Conservation (phyloP, 1,140 invertebrate genomes). For the Paralvinella palmiformis region DNA sequence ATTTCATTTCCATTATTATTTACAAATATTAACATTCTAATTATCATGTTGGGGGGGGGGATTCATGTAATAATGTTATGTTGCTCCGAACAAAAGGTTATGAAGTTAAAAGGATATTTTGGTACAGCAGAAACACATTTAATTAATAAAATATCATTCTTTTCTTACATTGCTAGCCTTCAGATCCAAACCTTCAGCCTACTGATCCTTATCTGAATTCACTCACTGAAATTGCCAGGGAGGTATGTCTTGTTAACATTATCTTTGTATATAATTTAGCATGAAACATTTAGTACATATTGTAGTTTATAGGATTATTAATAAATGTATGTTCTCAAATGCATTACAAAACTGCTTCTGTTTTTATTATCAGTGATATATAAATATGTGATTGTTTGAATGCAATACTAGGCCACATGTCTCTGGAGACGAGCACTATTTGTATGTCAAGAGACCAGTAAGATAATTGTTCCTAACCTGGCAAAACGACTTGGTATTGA, state of each 20-base stretch:
- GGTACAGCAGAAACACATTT: not conserved
- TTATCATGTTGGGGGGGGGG: too few relatives aligned
- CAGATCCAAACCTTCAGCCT: constrained; percentile 1
- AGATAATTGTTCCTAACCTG: constrained; percentile 32
- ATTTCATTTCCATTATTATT: too few relatives aligned
- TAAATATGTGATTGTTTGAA: not conserved
- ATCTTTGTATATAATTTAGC: not conserved
- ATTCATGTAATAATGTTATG: not conserved
- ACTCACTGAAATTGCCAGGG: constrained; percentile 31
- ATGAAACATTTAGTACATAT: not conserved
- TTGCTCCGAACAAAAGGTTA: not conserved
- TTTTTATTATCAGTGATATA: not conserved
- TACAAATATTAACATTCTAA: too few relatives aligned
- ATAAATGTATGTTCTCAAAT: not conserved
- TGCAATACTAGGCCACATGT: constrained; percentile 37
- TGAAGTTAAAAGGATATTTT: not conserved
- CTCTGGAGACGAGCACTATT: constrained; percentile 41
- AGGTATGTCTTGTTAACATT: constrained; percentile 27
- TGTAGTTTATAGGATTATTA: not conserved
- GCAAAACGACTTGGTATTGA: constrained; percentile 40
- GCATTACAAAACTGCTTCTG: not conserved
- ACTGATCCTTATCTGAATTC: constrained; percentile 38
- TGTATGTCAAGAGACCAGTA: constrained; percentile 32
- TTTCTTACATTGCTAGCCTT: not conserved
- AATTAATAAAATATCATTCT: not conserved